Percentiles rank a stretch among this genome's conserved stretches.
Conservation (phyloP, 2,113 vertebrate genomes). For the Perccottus glenii region DNA sequence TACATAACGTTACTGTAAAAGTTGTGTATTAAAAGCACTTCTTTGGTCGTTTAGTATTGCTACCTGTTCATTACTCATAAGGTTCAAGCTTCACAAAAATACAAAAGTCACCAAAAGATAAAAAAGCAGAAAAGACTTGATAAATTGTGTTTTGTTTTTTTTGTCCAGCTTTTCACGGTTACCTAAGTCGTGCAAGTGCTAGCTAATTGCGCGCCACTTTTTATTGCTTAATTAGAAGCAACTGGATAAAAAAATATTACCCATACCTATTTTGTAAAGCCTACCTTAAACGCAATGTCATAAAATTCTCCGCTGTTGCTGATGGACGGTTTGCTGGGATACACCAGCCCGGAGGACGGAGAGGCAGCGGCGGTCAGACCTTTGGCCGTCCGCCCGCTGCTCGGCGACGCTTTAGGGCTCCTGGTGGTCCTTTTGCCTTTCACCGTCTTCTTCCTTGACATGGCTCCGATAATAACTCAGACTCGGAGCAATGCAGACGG, state of each 20-base stretch:
- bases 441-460: constrained; percentile 89
- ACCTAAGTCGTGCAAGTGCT: too few species aligned
- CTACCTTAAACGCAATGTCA: constrained; percentile 92
- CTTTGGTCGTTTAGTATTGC: too few species aligned
- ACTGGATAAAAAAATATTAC: neutral
- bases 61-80: too few species aligned
- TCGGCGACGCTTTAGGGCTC: constrained; percentile 75
- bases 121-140: too few species aligned
- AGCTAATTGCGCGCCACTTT: neutral
- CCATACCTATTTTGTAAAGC: neutral
- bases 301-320: constrained; percentile 91
- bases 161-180: too few species aligned
- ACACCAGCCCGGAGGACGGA: constrained; percentile 78
- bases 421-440: constrained; percentile 77
- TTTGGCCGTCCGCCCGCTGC: constrained; percentile 61
- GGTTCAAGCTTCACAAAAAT: too few species aligned
- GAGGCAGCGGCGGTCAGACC: constrained; percentile 60
- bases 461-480: constrained; percentile 37
- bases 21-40: too few species aligned
- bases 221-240: neutral
- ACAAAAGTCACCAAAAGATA: too few species aligned
- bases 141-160: too few species aligned
- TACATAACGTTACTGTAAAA: too few species aligned
- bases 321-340: constrained; percentile 82
- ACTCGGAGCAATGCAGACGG: neutral